These are phyloP conservation scores for Scleropages formosus DNA, from an alignment of 2,797 vertebrate species.

Conservation along the genomic window DNA sequence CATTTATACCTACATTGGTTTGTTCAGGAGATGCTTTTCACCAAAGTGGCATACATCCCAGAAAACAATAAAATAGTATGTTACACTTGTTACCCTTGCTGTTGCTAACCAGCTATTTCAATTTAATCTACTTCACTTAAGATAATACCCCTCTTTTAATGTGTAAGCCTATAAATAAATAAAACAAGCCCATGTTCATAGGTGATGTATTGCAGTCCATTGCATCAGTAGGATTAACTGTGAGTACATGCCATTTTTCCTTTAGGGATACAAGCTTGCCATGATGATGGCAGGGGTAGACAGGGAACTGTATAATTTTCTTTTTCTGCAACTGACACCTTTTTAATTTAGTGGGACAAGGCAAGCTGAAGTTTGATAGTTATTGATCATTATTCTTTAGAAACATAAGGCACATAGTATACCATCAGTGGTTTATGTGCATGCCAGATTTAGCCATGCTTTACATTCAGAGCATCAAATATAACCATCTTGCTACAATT, in stretches of 20 bases:
- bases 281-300: slow-evolving; percentile 61
- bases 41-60: no score
- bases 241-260: slow-evolving; percentile 67
- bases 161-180: slow-evolving; percentile 39
- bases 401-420: slow-evolving; percentile 72
- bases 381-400: slow-evolving; percentile 76
- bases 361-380: slow-evolving; percentile 72
- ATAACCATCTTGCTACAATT: slow-evolving; percentile 62
- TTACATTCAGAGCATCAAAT: slow-evolving; percentile 78
- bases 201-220: slow-evolving; percentile 44
- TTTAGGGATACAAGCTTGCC: slow-evolving; percentile 59
- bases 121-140: slow-evolving; percentile 52
- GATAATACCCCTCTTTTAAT: slow-evolving; percentile 50
- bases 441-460: slow-evolving; percentile 76
- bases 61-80: slow-evolving; percentile 20
- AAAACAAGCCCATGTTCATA: slow-evolving; percentile 45
- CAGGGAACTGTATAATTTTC: slow-evolving; percentile 71
- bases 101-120: not conserved
- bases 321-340: slow-evolving; percentile 67
- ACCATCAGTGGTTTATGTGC: slow-evolving; percentile 66
- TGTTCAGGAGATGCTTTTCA: no score
- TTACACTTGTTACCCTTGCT: slow-evolving; percentile 24
- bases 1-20: no score
- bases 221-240: slow-evolving; percentile 63
- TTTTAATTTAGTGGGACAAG: slow-evolving; percentile 69